Base-by-base conservation (phyloP, 1,140 invertebrate genomes). In the Euwallacea fornicatus region DNA sequence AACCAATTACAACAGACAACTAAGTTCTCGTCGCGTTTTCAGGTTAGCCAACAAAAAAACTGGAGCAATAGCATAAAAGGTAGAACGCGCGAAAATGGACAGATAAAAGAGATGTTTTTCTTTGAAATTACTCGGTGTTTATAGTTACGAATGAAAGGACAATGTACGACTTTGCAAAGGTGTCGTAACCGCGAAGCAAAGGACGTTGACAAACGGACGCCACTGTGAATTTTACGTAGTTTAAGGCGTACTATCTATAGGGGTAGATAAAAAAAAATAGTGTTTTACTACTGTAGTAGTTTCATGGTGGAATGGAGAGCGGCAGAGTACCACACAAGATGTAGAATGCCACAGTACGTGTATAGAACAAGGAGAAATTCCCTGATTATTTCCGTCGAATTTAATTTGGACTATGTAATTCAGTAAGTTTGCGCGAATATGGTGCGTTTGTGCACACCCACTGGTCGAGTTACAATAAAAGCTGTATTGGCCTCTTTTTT, bases 211-310 rank as follows among this genome's bases (percentile, higher is more conserved):
- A n/a, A 58, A 58, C 55, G 55, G n/a, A 16, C 13, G 55, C 55
- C 43, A 47, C 76, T 78, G 78, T 80, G 79, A 78, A 77, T 79
- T 77, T 76, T 76, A 75, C 71, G 54, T 77, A 78, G 75, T 59
- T 60, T 79, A 80, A 78, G 78, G 75, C 74, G 75, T 77, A 75
- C 72, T 79, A 78, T 77, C 75, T 80, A 50, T 59, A 78, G 77
- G 66, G 76, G 77, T 78, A 78, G 76, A 78, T 78, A 78, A 66
- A 56, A 76, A 78, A 66, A 56, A 76, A 76, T 79, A 79, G 75
- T 76, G 46, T 50, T 33, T 50, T 50, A 50, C 46, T 50, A 50
- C 46, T 50, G 46, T 50, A 61, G 78, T 80, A 80, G 79, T 79
- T 71, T 79, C 75, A 76, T 73, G 21, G 21, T 33, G 21, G 21